Percentiles rank a stretch among this genome's conserved stretches.
Evolutionary conservation across 2,797 vertebrate species (phyloP).

Genomic region (Sebastiscus tertius): DNA sequence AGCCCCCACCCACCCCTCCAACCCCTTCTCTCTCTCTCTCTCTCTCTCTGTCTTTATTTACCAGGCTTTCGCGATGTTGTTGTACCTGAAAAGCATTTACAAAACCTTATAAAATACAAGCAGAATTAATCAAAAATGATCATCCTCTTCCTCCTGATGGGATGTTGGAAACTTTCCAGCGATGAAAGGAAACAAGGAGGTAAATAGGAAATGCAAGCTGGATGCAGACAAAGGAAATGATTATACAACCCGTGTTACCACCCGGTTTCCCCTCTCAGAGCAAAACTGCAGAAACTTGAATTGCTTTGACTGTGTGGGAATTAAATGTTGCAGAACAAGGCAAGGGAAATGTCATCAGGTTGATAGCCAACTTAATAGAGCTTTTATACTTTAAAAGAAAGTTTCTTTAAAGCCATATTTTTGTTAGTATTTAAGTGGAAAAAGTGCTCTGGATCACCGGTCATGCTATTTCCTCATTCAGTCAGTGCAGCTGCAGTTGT

Average conservation of each 20-base stretch:
- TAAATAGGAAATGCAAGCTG: constrained; percentile 65
- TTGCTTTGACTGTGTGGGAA: constrained; percentile 8
- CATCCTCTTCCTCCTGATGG: neutral
- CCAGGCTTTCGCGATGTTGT: constrained; percentile 5
- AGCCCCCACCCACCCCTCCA: neutral
- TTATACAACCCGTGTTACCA: constrained; percentile 55
- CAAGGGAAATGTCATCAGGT: neutral
- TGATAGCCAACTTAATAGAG: neutral
- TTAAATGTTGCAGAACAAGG: neutral
- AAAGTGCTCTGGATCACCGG: constrained; percentile 10
- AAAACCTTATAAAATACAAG: neutral
- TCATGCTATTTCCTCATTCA: constrained; percentile 24
- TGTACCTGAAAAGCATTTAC: constrained; percentile 5
- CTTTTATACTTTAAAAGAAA: neutral
- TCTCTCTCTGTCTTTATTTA: constrained; percentile 23
- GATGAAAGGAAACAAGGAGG: constrained; percentile 51
- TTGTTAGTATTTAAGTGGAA: neutral
- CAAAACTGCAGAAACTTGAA: constrained; percentile 3
- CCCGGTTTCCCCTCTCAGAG: constrained; percentile 20
- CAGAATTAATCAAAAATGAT: neutral
- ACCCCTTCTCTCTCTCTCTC: neutral
- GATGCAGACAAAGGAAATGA: constrained; percentile 61
- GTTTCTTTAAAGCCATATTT: neutral
- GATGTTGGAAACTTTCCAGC: constrained; percentile 33
- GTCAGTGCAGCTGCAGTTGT: constrained; percentile 38